phyloP scores from a whole-genome alignment of 2,797 vertebrate genomes.

The Cynopterus sphinx region DNA sequence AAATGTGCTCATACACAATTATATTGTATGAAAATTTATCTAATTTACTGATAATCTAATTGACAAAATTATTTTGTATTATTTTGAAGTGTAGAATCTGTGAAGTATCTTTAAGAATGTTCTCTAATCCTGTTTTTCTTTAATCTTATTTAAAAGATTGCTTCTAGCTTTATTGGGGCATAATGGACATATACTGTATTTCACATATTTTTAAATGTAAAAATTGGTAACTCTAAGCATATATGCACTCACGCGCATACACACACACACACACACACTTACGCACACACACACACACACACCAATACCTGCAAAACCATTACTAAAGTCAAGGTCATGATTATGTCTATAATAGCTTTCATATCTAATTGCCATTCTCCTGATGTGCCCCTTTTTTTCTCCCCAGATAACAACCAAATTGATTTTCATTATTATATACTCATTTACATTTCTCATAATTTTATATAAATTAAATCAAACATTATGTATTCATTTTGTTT shows the following conservation, averaged over 20 bases:
- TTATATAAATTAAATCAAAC: background rate
- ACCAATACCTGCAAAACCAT: background rate
- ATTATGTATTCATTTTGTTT: background rate
- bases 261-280: too few species aligned
- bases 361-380: background rate
- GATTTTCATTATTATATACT: background rate
- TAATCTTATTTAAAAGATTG: background rate
- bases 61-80: background rate
- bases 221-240: background rate
- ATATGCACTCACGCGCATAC: too few species aligned
- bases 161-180: background rate
- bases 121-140: background rate
- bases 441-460: background rate
- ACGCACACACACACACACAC: too few species aligned
- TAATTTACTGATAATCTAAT: background rate
- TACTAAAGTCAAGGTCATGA: background rate
- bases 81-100: background rate
- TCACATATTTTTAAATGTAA: background rate
- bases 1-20: background rate
- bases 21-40: background rate
- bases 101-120: background rate
- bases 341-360: background rate
- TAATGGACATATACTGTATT: background rate
- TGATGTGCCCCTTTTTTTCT: rapidly evolving
- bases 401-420: background rate